phyloP scores from a whole-genome alignment of 2,888 invertebrate genomes.

The Drosophila pseudotalamancana region DNA sequence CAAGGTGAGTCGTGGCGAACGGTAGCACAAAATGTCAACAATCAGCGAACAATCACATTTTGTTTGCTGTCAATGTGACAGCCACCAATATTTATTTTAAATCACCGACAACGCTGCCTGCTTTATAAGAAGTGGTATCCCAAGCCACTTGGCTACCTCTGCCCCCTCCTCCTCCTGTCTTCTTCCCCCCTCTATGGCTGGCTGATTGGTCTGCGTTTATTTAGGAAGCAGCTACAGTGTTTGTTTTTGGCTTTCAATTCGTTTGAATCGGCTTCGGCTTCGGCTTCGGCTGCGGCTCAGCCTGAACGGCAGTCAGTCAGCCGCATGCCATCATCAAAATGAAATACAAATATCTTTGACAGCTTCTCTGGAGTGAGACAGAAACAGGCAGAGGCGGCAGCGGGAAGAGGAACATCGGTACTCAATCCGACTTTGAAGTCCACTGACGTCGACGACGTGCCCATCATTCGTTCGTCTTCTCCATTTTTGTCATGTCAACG shows the following conservation, averaged over 20 bases:
- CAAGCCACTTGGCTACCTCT: constrained; percentile 12
- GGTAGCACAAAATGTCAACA: constrained; percentile 79
- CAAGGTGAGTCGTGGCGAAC: constrained; percentile 40
- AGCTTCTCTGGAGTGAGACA: constrained; percentile 66
- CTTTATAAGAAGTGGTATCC: constrained; percentile 48
- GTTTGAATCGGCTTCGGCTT: constrained; percentile 62
- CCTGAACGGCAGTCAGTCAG: constrained; percentile 68
- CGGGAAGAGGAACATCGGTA: constrained; percentile 11
- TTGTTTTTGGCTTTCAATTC: constrained; percentile 74
- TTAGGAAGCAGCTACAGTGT: constrained; percentile 73
- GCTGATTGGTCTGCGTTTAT: constrained; percentile 69
- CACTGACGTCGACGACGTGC: constrained; percentile 48
- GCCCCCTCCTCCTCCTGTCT: background rate
- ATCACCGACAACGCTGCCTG: constrained; percentile 61
- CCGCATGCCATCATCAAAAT: constrained; percentile 77
- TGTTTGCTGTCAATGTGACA: constrained; percentile 79
- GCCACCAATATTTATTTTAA: constrained; percentile 81
- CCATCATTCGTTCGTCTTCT: constrained; percentile 69
- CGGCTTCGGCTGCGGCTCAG: constrained; percentile 4
- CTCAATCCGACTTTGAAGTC: constrained; percentile 72
- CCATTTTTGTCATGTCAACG: constrained; percentile 75
- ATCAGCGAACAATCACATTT: constrained; percentile 80
- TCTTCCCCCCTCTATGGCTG: constrained; percentile 21
- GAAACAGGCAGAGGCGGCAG: background rate
- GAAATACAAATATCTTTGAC: constrained; percentile 82